Conservation (phyloP, 2,888 invertebrate species). For the Tetropium fuscum region DNA sequence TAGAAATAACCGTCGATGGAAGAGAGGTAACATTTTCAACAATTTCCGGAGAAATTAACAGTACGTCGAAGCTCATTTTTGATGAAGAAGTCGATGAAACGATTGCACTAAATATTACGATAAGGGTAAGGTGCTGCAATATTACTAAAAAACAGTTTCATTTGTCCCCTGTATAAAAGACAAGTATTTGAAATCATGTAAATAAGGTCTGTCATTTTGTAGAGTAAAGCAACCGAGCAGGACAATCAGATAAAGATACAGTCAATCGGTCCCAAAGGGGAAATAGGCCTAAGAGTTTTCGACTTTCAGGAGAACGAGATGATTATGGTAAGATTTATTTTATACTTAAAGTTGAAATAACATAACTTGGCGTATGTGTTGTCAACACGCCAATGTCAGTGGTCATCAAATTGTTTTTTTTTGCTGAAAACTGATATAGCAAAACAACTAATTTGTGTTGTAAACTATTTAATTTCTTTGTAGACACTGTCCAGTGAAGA, state of each 20-base stretch:
- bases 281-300: conserved; percentile 35
- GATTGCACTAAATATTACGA: conserved; percentile 35
- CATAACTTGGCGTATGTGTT: too few species aligned
- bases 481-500: conserved; percentile 37
- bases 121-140: too few species aligned
- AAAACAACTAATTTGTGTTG: too few species aligned
- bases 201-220: too few species aligned
- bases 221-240: conserved; percentile 41
- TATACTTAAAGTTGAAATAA: neutral
- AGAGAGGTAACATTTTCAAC: conserved; percentile 38
- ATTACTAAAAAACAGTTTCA: too few species aligned
- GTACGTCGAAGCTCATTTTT: conserved; percentile 32
- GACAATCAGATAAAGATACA: conserved; percentile 40
- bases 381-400: too few species aligned
- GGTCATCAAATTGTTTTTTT: too few species aligned
- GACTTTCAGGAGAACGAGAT: conserved; percentile 37
- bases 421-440: too few species aligned
- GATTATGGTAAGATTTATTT: conserved; percentile 39
- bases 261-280: conserved; percentile 36
- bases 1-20: conserved; percentile 38
- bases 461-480: conserved; percentile 20
- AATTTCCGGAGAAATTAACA: conserved; percentile 26
- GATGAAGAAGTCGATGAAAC: conserved; percentile 43
- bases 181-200: too few species aligned
- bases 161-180: too few species aligned